Conservation (phyloP, 2,888 invertebrate genomes). For the Habroteleia sp. region DNA sequence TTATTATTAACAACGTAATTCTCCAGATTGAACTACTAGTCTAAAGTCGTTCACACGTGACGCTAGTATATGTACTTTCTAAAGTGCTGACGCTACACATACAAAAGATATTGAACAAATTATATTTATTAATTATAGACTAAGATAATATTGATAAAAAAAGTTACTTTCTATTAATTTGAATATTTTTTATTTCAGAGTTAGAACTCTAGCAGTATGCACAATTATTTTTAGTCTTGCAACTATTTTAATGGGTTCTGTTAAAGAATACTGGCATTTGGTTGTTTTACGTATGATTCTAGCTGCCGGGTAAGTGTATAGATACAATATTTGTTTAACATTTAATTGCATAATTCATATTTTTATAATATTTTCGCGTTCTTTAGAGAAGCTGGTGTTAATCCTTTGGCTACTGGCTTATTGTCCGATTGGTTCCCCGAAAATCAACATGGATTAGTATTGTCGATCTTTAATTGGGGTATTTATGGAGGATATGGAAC, state of each 20-base stretch:
- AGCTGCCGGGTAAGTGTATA: slow-evolving; percentile 87
- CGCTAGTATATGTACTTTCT: too few relatives aligned
- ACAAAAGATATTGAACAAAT: too few relatives aligned
- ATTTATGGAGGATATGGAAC: slow-evolving; percentile 97
- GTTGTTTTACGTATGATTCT: slow-evolving; percentile 92
- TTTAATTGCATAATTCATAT: background rate
- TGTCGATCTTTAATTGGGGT: slow-evolving; percentile 97
- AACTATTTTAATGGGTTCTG: slow-evolving; percentile 91
- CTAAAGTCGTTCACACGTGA: too few relatives aligned
- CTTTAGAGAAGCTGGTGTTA: slow-evolving; percentile 90
- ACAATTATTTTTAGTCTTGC: slow-evolving; percentile 91
- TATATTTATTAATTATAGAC: too few relatives aligned
- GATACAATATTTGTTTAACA: background rate
- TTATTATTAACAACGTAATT: too few relatives aligned
- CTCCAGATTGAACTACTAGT: too few relatives aligned
- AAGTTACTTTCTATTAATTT: too few relatives aligned
- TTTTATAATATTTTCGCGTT: background rate
- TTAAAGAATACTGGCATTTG: slow-evolving; percentile 94
- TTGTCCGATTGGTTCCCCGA: slow-evolving; percentile 91
- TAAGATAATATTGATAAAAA: too few relatives aligned
- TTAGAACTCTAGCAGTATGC: slow-evolving; percentile 88
- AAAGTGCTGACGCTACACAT: too few relatives aligned
- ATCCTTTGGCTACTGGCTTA: slow-evolving; percentile 92
- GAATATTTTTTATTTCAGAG: too few relatives aligned
- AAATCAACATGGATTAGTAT: slow-evolving; percentile 91